Conservation (phyloP, 2,113 vertebrate genomes). For the Pleuronectes platessa region DNA sequence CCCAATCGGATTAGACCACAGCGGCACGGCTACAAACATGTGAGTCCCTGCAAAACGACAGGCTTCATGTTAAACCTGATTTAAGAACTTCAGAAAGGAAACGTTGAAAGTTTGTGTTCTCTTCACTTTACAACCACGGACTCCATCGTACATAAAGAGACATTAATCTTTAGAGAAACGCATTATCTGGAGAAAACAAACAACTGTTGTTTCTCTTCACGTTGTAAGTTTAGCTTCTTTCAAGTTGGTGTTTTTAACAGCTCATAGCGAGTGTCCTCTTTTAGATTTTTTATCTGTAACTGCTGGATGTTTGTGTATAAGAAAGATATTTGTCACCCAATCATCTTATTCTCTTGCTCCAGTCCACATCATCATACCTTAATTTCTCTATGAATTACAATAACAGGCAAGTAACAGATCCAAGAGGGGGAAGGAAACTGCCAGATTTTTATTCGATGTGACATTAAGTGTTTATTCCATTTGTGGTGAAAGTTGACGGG, state of each 20-base stretch:
- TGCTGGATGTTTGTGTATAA: neutral
- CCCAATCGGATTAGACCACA: conserved; percentile 58
- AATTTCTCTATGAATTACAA: too few relatives aligned
- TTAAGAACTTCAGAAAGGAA: neutral
- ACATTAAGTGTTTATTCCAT: too few relatives aligned
- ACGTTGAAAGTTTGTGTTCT: neutral
- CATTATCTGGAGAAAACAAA: too few relatives aligned
- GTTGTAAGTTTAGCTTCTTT: neutral
- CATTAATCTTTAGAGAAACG: too few relatives aligned
- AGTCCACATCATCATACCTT: too few relatives aligned
- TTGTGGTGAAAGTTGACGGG: too few relatives aligned
- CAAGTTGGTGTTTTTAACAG: neutral
- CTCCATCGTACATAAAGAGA: neutral
- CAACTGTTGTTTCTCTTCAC: neutral
- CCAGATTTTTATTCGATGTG: too few relatives aligned
- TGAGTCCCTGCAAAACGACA: conserved; percentile 38
- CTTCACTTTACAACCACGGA: neutral
- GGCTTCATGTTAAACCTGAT: neutral
- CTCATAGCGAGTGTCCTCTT: neutral
- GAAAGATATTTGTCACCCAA: too few relatives aligned
- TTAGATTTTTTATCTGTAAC: neutral
- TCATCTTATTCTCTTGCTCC: too few relatives aligned
- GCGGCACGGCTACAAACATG: conserved; percentile 71
- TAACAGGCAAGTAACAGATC: too few relatives aligned
- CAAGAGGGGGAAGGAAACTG: too few relatives aligned